Conservation (phyloP, 2,797 vertebrate species). For the Poliocrania exsul region DNA sequence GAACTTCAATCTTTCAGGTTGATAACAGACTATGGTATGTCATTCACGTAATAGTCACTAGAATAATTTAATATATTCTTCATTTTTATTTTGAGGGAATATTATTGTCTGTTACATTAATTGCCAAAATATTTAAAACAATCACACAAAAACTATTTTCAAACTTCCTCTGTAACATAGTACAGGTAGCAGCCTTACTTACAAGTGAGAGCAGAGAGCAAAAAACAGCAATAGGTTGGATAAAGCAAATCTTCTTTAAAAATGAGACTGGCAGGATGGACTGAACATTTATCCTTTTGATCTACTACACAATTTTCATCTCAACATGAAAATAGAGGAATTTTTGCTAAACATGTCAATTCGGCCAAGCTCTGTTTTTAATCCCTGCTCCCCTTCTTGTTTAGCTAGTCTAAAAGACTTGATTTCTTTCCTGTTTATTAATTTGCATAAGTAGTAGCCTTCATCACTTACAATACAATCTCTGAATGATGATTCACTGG, state of each 20-base stretch:
- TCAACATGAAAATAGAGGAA: neutral
- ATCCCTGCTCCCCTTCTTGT: neutral
- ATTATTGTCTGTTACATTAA: neutral
- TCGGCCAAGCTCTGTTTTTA: neutral
- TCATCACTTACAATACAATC: neutral
- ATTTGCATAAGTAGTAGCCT: slow-evolving; percentile 6
- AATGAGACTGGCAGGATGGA: neutral
- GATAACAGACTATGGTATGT: neutral
- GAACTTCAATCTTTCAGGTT: neutral
- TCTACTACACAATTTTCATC: neutral
- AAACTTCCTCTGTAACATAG: neutral
- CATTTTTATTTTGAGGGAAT: neutral
- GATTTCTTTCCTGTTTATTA: slow-evolving; percentile 17
- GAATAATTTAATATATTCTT: neutral
- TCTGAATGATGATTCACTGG: neutral
- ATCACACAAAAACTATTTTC: neutral
- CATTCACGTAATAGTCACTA: neutral
- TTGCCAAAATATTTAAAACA: neutral
- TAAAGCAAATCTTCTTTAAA: neutral
- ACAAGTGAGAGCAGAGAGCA: neutral
- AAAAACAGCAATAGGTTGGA: neutral
- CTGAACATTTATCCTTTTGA: neutral
- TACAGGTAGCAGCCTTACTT: neutral
- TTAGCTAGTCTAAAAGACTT: slow-evolving; percentile 8
- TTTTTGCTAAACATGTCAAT: neutral